A percentile compares a stretch with the other conserved stretches of the same genome.
These are phyloP conservation scores for Porites rus DNA, from an alignment of 92 coral and sea anemone genomes.

Conservation along the genomic window DNA sequence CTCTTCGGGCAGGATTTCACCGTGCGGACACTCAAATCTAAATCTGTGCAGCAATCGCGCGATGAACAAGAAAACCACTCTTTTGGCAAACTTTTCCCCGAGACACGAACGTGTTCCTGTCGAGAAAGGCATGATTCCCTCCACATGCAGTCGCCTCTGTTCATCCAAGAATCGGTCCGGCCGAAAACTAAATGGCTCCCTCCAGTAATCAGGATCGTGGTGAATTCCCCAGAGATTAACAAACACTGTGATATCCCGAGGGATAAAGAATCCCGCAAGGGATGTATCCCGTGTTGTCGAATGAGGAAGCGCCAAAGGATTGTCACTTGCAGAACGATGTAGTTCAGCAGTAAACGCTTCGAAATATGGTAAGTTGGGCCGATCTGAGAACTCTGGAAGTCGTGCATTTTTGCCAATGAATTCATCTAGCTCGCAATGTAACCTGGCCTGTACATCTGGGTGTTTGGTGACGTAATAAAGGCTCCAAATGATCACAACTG, in stretches of 20 bases:
- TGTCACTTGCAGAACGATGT: slow-evolving; percentile 56
- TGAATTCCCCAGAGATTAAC: slow-evolving; percentile 83
- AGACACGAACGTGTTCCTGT: slow-evolving; percentile 20
- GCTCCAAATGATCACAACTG: slow-evolving; percentile 61
- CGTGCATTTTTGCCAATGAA: slow-evolving; percentile 20
- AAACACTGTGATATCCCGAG: slow-evolving; percentile 70
- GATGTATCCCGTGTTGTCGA: slow-evolving; percentile 63
- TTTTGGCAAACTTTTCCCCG: slow-evolving; percentile 24
- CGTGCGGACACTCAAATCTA: slow-evolving; percentile 18
- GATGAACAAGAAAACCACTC: slow-evolving; percentile 18
- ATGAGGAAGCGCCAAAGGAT: slow-evolving; percentile 77
- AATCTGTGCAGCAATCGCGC: slow-evolving; percentile 28
- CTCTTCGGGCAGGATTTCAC: slow-evolving; percentile 10
- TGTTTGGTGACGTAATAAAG: slow-evolving; percentile 56
- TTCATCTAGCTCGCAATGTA: slow-evolving; percentile 65
- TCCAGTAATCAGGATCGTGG: slow-evolving; percentile 69
- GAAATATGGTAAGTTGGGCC: slow-evolving; percentile 63
- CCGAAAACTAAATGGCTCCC: slow-evolving; percentile 53
- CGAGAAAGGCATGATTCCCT: slow-evolving; percentile 29
- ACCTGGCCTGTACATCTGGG: slow-evolving; percentile 75
- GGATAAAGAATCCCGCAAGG: slow-evolving; percentile 68
- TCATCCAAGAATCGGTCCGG: slow-evolving; percentile 52
- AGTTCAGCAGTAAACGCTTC: slow-evolving; percentile 74
- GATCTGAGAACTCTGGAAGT: slow-evolving; percentile 68
- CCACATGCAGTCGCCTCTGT: not conserved